phyloP scores from a whole-genome alignment of 2,888 invertebrate species.

The Trachelus stipa region DNA sequence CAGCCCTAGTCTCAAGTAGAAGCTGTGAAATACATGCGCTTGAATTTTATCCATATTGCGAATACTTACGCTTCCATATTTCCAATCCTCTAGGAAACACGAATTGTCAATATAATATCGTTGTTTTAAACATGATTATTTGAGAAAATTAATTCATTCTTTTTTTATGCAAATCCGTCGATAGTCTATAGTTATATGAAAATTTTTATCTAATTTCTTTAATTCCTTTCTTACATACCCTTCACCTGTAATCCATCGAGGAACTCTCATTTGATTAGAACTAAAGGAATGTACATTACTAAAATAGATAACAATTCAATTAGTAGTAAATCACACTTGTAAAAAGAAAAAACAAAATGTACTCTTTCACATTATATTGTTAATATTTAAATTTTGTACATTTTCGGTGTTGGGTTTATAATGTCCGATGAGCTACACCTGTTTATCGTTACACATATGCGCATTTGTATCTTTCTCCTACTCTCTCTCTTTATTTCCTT shows the following conservation, averaged over 20 bases:
- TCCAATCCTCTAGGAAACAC: not conserved
- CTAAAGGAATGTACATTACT: constrained; percentile 34
- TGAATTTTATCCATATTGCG: not conserved
- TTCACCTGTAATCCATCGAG: constrained; percentile 12
- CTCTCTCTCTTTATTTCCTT: not conserved
- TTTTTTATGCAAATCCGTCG: not conserved
- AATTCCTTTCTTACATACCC: not conserved
- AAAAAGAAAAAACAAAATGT: constrained; percentile 56
- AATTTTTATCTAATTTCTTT: not conserved
- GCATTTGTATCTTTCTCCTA: not conserved
- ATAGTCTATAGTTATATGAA: not conserved
- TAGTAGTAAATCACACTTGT: constrained; percentile 50
- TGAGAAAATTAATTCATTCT: not conserved
- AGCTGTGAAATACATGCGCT: not conserved
- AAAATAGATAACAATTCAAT: constrained; percentile 44
- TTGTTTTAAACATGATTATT: not conserved
- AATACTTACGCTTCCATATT: not conserved
- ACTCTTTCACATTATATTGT: constrained; percentile 47
- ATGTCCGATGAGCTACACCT: constrained; percentile 24
- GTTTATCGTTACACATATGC: not conserved
- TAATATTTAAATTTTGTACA: constrained; percentile 57
- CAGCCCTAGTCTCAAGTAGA: not conserved
- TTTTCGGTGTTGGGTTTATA: constrained; percentile 48
- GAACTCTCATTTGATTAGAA: constrained; percentile 19
- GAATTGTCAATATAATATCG: not conserved